Evolutionary conservation across 2,113 vertebrate genomes (phyloP).

Genomic region (Casuarius casuarius): DNA sequence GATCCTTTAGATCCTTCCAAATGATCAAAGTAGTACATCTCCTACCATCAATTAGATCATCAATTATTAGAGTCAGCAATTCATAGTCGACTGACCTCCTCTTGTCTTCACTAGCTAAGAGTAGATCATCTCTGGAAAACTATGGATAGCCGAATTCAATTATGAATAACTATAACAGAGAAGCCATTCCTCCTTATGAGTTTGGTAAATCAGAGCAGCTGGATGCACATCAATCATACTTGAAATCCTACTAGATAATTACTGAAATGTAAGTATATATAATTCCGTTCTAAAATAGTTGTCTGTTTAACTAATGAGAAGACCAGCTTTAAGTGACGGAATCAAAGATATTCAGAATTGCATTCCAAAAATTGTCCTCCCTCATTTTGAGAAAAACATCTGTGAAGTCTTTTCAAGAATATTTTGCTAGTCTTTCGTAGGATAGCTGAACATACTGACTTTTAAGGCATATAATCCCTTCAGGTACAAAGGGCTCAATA

Average conservation of each 20-base stretch:
- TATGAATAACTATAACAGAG: neutral
- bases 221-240: slow-evolving; percentile 33
- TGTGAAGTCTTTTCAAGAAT: neutral
- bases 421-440: neutral
- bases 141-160: neutral
- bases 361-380: neutral
- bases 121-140: neutral
- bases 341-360: neutral
- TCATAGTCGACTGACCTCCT: neutral
- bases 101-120: neutral
- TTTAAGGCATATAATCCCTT: neutral
- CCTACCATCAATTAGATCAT: neutral
- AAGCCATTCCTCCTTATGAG: neutral
- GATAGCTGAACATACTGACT: neutral
- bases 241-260: neutral
- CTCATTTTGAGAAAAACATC: neutral
- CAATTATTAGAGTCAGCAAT: neutral
- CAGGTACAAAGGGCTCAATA: neutral
- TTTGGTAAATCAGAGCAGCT: slow-evolving; percentile 12
- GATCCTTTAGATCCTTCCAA: neutral
- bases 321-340: neutral
- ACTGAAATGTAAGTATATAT: neutral
- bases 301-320: neutral
- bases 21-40: slow-evolving; percentile 21
- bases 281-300: neutral